A percentile compares a stretch with the other conserved stretches of the same genome.
These are phyloP conservation scores for Dicentrarchus labrax DNA, from an alignment of 2,113 vertebrate genomes.

Conservation along the genomic window DNA sequence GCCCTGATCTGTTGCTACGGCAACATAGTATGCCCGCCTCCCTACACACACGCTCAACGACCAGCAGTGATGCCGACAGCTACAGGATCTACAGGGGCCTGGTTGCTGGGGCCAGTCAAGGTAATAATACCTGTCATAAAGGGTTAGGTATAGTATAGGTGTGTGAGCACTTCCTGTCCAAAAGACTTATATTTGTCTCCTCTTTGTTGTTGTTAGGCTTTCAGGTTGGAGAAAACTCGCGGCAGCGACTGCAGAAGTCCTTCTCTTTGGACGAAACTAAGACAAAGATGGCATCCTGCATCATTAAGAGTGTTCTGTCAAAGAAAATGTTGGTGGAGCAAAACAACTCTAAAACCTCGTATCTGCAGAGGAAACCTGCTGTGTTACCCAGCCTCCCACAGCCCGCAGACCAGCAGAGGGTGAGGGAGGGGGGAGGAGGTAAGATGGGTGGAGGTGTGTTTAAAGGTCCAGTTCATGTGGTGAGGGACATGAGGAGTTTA, in stretches of 20 bases:
- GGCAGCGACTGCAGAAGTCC: constrained; percentile 84
- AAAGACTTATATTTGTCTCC: background rate
- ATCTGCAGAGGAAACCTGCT: background rate
- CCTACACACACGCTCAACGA: constrained; percentile 46
- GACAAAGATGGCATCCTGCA: constrained; percentile 87
- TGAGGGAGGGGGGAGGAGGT: background rate
- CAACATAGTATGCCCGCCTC: constrained; percentile 78
- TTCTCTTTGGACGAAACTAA: constrained; percentile 88
- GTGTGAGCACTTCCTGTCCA: background rate
- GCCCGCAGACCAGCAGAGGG: constrained; percentile 19
- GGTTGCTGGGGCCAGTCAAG: constrained; percentile 38
- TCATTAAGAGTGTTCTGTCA: constrained; percentile 89
- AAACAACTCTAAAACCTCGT: background rate
- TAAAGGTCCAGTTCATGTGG: constrained; percentile 80
- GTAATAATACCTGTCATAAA: constrained; percentile 20
- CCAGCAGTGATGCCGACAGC: constrained; percentile 4
- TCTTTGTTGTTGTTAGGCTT: constrained; percentile 29
- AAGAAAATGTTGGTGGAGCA: constrained; percentile 90
- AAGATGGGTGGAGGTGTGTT: constrained; percentile 28
- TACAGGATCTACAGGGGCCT: constrained; percentile 45
- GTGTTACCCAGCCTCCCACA: background rate
- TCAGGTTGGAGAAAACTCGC: background rate
- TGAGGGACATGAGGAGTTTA: constrained; percentile 89
- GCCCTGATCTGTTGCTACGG: constrained; percentile 78
- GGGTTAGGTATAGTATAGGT: background rate